phyloP scores from a whole-genome alignment of 2,888 invertebrate genomes.

The Melanotus villosus region DNA sequence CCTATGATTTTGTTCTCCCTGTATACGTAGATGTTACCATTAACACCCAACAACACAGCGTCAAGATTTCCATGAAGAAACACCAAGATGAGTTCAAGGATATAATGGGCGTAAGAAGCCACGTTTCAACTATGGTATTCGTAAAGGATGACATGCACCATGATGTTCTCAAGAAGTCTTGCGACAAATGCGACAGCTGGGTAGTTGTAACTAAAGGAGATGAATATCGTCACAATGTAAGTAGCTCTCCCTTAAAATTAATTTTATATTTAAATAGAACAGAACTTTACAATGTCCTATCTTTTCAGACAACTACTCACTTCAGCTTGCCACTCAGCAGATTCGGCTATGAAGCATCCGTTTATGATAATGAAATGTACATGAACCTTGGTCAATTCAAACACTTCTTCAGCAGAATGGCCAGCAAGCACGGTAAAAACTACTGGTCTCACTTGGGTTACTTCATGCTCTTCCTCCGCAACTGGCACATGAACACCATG shows the following conservation, averaged over 20 bases:
- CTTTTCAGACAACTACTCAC: too few species aligned
- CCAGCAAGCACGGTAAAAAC: constrained; percentile 33
- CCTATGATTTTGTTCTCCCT: constrained; percentile 60
- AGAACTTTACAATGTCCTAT: too few species aligned
- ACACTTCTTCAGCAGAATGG: constrained; percentile 34
- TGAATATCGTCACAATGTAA: constrained; percentile 55
- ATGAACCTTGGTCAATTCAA: constrained; percentile 16
- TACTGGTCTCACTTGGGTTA: constrained; percentile 40
- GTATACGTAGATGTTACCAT: constrained; percentile 57
- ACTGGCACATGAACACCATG: constrained; percentile 31
- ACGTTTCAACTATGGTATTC: constrained; percentile 62
- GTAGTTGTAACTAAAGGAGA: constrained; percentile 61
- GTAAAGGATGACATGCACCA: constrained; percentile 59
- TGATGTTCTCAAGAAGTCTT: constrained; percentile 58
- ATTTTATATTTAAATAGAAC: too few species aligned
- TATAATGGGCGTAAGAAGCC: constrained; percentile 57
- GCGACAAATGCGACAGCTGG: constrained; percentile 59
- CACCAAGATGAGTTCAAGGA: constrained; percentile 56
- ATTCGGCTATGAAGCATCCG: background rate
- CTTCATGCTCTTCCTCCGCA: constrained; percentile 29
- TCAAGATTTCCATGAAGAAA: constrained; percentile 61
- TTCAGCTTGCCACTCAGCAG: too few species aligned
- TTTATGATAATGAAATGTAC: constrained; percentile 50
- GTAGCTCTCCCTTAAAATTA: too few species aligned
- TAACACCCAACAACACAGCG: constrained; percentile 56